Evolutionary conservation across 2,888 invertebrate species (phyloP), one percentile per base, ranked within the genome.

Genomic region (Clepsis dumicolana): DNA sequence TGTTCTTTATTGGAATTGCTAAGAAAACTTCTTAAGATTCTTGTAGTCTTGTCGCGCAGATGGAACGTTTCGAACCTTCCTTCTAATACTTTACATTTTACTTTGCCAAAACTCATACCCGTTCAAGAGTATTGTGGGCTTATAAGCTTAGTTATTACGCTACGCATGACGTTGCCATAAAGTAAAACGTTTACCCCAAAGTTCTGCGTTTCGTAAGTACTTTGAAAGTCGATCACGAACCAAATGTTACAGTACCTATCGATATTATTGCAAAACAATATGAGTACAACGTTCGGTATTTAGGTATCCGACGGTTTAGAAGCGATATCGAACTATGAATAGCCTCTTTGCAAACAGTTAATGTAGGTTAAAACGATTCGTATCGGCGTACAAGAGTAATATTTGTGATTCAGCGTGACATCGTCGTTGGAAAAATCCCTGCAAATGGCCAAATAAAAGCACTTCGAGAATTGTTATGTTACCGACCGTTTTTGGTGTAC

Each of bases 371-470:
- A 50, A 62, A 62, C 56, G 62, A 62, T 62, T 48, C 12, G 27
- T 16, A 48, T 54, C 61, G 48, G 48, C 66, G 2, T 35, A 60
- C 10, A 54, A 12, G 4, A 50, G 61, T 32, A 29, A 62, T 50
- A 67, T 56, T 27, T 48, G 48, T 62, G 66, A 62, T 62, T 67
- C 62, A 38, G 27, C 50, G 29, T 57, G 38, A 56, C 32, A 65
- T 54, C 27, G 48, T 10, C 32, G 64, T 14, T 54, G 48, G n/a
- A 62, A 54, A 62, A 66, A 62, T 56, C 54, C 24, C 35, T 62
- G 35, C 48, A 56, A 66, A 66, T 66, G 61, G 35, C 48, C 14
- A n/a, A 16, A 54, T 61, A 61, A 66, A 62, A 62, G 21, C 61
- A 44, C 25, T 27, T 21, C n/a, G 24, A 56, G 24, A 25, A 56